Evolutionary conservation across 2,888 invertebrate genomes (phyloP).

Genomic region (Eulithis testata): DNA sequence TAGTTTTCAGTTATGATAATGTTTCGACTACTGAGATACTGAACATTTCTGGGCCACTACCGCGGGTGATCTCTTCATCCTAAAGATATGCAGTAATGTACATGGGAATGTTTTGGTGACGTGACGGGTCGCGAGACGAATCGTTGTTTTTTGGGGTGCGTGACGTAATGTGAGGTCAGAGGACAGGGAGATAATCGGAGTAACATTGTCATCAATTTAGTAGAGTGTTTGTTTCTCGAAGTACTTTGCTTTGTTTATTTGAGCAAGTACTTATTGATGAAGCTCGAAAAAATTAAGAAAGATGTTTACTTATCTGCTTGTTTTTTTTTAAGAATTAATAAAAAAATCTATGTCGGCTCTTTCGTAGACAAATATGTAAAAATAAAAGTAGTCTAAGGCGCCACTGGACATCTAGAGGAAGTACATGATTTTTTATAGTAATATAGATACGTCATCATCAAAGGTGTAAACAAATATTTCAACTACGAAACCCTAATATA

Average conservation of each 20-base stretch:
- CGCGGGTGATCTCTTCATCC: slow-evolving; percentile 3
- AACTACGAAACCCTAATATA: slow-evolving; percentile 36
- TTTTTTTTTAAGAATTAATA: no score
- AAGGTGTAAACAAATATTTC: slow-evolving; percentile 7
- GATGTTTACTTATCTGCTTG: no score
- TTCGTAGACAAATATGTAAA: no score
- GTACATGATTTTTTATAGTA: no score
- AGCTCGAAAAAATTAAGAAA: no score
- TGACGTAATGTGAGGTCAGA: slow-evolving; percentile 52
- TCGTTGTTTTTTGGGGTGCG: slow-evolving; percentile 46
- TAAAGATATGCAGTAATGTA: slow-evolving; percentile 19
- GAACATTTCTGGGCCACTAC: slow-evolving; percentile 17
- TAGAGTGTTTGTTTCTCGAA: slow-evolving; percentile 11
- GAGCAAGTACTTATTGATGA: no score
- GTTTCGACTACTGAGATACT: not conserved
- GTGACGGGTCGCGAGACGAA: slow-evolving; percentile 29
- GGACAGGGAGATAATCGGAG: slow-evolving; percentile 48
- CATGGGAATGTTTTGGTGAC: slow-evolving; percentile 25
- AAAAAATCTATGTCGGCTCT: no score
- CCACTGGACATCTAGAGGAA: no score
- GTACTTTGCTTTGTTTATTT: no score
- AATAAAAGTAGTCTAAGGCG: no score
- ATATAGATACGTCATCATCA: no score
- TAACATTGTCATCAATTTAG: slow-evolving; percentile 45
- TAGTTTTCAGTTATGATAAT: no score